phyloP scores from a whole-genome alignment of 2,888 invertebrate species.

The Stegophylla sp. region DNA sequence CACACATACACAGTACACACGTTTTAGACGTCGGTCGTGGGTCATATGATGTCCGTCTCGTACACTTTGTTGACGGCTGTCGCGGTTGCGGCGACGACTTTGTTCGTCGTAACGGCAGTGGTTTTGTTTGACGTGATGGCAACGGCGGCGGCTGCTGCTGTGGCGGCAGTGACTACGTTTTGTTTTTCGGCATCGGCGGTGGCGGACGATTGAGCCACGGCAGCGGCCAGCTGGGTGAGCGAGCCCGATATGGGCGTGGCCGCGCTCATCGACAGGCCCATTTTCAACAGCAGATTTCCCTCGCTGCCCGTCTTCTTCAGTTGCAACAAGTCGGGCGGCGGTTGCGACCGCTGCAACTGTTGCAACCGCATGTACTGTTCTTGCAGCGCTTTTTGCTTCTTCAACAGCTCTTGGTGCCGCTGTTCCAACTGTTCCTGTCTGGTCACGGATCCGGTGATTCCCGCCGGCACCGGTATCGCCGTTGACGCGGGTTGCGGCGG shows the following conservation, averaged over 20 bases:
- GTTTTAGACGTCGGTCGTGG: constrained; percentile 43
- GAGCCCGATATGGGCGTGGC: constrained; percentile 70
- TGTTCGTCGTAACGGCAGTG: constrained; percentile 61
- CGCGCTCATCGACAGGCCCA: constrained; percentile 73
- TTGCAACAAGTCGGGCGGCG: constrained; percentile 69
- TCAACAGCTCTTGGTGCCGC: constrained; percentile 85
- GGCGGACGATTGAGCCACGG: constrained; percentile 58
- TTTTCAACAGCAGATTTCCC: constrained; percentile 82
- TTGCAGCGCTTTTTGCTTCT: constrained; percentile 86
- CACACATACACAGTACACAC: too few relatives aligned
- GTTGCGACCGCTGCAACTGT: constrained; percentile 78
- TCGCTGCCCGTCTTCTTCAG: constrained; percentile 89
- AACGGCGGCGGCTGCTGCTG: constrained; percentile 63
- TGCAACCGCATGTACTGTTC: constrained; percentile 90
- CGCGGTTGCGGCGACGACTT: constrained; percentile 60
- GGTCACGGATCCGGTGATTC: constrained; percentile 59
- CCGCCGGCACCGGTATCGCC: too few relatives aligned
- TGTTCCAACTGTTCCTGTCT: constrained; percentile 80
- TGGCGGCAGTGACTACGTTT: constrained; percentile 52
- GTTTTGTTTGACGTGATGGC: constrained; percentile 61
- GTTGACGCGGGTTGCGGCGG: not conserved
- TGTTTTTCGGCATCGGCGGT: constrained; percentile 49
- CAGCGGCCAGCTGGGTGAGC: constrained; percentile 69
- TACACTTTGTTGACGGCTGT: constrained; percentile 77
- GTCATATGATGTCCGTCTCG: constrained; percentile 94